Percentiles rank a stretch among this genome's conserved stretches.
phyloP scores from a whole-genome alignment of 2,797 vertebrate species.

The Catamblyrhynchus diadema region DNA sequence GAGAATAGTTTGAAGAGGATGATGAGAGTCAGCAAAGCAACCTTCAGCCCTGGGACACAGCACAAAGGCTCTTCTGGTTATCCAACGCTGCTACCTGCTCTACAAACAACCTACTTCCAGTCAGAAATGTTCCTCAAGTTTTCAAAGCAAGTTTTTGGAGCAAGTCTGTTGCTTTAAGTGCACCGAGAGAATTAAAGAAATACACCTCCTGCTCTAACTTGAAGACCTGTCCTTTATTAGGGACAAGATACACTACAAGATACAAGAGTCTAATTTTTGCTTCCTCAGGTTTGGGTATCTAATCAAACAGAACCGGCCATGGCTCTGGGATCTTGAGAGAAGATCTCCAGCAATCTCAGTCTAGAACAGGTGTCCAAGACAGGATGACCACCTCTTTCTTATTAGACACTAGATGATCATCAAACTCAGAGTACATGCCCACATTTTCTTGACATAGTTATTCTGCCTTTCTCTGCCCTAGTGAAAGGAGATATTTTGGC shows the following conservation, averaged over 20 bases:
- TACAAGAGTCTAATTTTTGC: not conserved
- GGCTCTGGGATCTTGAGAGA: not conserved
- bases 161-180: not conserved
- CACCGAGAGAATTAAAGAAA: not conserved
- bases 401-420: not conserved
- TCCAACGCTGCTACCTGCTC: not conserved
- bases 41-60: not conserved
- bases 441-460: not conserved
- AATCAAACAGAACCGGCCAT: not conserved
- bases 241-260: not conserved
- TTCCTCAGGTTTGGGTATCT: not conserved
- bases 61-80: accelerated
- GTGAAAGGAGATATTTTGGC: not conserved
- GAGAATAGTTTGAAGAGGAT: not conserved
- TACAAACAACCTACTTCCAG: not conserved
- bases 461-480: not conserved
- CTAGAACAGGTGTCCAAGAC: not conserved
- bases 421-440: not conserved
- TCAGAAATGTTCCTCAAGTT: not conserved
- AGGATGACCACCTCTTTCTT: not conserved
- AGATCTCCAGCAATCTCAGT: not conserved
- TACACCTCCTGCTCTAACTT: not conserved
- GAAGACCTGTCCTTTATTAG: not conserved
- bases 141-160: not conserved
- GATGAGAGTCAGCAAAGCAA: not conserved